A percentile compares a stretch with the other conserved stretches of the same genome.
phyloP scores from a whole-genome alignment of 2,113 vertebrate species.

The Rattus norvegicus region GRCr8 NC_086020.1:163434501-163435000 shows the following conservation, averaged over 20 bases:
- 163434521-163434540: background rate
- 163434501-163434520: background rate
- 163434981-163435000: background rate
- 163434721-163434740: background rate
- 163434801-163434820: background rate
- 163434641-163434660: background rate
- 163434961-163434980: background rate
- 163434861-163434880: background rate
- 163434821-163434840: background rate
- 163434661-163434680: background rate
- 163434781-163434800: background rate
- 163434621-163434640: background rate
- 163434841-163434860: background rate
- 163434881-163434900: background rate
- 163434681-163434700: background rate
- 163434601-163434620: background rate
- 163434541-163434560: too few species aligned
- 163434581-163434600: background rate
- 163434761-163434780: background rate
- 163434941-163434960: background rate
- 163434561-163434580: background rate
- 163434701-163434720: background rate
- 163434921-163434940: background rate
- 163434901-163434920: background rate
- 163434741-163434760: constrained; percentile 30